A percentile compares a stretch with the other conserved stretches of the same genome.
These are phyloP conservation scores for Tetramorium parvispinum DNA, from an alignment of 1,140 invertebrate species.

Conservation along the genomic window DNA sequence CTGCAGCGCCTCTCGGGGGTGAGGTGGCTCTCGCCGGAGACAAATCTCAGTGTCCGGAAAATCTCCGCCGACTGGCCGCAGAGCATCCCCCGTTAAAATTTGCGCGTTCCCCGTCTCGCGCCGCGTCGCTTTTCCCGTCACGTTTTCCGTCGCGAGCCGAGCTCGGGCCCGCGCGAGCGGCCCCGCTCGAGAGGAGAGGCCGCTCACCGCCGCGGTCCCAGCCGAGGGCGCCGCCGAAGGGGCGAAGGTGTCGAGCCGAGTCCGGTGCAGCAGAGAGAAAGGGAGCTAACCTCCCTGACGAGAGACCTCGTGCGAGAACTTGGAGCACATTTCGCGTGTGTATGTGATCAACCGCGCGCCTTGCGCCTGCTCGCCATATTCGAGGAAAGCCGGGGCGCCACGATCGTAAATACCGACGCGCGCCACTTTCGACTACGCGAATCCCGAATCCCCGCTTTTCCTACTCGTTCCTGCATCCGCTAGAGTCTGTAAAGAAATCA, in stretches of 20 bases:
- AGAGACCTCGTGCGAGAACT: constrained; percentile 67
- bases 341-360: background rate
- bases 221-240: constrained; percentile 28
- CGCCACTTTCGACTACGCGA: constrained; percentile 43
- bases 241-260: constrained; percentile 23
- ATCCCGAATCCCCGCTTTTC: background rate
- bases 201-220: background rate
- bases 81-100: constrained; percentile 62
- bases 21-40: constrained; percentile 76
- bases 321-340: constrained; percentile 15
- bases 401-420: constrained; percentile 44
- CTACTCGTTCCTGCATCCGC: background rate
- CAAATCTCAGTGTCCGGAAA: constrained; percentile 84
- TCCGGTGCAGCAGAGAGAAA: constrained; percentile 37
- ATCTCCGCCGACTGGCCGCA: constrained; percentile 77
- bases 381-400: constrained; percentile 36
- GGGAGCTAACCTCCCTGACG: constrained; percentile 70
- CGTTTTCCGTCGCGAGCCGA: background rate
- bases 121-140: background rate
- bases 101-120: constrained; percentile 4
- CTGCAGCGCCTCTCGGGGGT: constrained; percentile 81
- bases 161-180: background rate
- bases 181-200: background rate
- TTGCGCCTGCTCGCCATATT: constrained; percentile 44
- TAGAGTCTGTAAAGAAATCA: background rate